Evolutionary conservation across 2,888 invertebrate species (phyloP), one percentile per base, ranked within the genome.

Genomic region (Ferrisia virgata): DNA sequence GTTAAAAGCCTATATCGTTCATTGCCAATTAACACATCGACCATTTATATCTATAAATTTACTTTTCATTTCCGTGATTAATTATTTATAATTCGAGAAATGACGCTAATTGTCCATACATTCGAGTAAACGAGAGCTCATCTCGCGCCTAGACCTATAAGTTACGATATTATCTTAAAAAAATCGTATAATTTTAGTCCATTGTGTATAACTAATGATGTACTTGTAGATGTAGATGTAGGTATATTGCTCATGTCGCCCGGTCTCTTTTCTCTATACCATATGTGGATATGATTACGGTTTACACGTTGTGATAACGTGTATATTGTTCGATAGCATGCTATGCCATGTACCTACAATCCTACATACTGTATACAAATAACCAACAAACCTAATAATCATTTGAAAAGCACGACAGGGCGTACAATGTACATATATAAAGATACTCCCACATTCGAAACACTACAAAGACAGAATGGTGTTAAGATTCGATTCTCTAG

Each of bases 311-410:
- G 64, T 64, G 64, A 76, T 76, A 36, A 76, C 72, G 13, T 36
- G 72, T 76, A 76, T 36, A 76, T 76, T 76, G 72, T 76, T 76
- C 18, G 72, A 25, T 36, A 18, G 36, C 33, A 76, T 76, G 64
- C n/a, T 64, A 64, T 9, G 28, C 28, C n/a, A n/a, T 28, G 33
- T 36, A 76, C 72, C 72, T 36, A 76, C 72, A 76, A 76, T 36
- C n/a, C 72, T 76, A 76, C n/a, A n/a, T n/a, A n/a, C n/a, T n/a
- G 64, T 64, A 64, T 9, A 64, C 28, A 53, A n/a, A 64, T 76
- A 76, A 76, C 72, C 72, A 76, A 76, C 72, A 76, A 76, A 76
- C n/a, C 72, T 76, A 76, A 76, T 76, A 76, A 76, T 76, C 72
- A 76, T 76, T 76, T 76, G 72, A 76, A 76, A 76, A 76, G 72